Conservation (phyloP, 2,797 vertebrate genomes). For the Microctenopoma stevenorrisi region DNA sequence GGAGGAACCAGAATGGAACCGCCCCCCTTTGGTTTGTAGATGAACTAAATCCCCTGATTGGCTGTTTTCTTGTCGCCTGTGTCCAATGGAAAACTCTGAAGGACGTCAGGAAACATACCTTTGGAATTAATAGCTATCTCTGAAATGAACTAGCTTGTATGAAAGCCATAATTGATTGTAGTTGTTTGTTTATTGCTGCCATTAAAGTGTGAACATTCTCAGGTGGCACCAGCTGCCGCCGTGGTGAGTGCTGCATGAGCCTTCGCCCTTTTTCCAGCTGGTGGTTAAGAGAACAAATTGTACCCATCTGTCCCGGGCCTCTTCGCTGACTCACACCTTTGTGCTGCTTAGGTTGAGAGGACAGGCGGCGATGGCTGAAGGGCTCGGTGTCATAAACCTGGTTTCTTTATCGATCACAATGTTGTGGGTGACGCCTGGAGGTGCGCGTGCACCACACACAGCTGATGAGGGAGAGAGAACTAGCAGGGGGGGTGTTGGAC, state of each 20-base stretch:
- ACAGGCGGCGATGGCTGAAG: conserved; percentile 33
- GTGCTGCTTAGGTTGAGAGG: conserved; percentile 37
- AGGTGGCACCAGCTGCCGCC: conserved; percentile 11
- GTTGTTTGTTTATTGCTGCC: neutral
- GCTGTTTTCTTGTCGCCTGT: too few species aligned
- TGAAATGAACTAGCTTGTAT: too few species aligned
- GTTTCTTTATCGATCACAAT: neutral
- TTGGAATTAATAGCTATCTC: too few species aligned
- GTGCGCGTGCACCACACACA: neutral
- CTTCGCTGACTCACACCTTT: conserved; percentile 38
- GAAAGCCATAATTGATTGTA: too few species aligned
- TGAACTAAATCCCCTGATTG: too few species aligned
- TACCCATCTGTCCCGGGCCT: conserved; percentile 37
- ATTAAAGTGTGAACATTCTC: neutral
- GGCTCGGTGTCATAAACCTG: conserved; percentile 25
- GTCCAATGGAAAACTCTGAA: too few species aligned
- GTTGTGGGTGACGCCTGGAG: neutral
- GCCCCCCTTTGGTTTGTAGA: too few species aligned
- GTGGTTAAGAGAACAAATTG: conserved; percentile 21
- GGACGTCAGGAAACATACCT: too few species aligned
- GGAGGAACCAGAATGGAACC: too few species aligned
- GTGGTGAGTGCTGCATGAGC: neutral
- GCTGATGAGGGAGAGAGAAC: neutral
- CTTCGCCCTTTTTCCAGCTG: conserved; percentile 25
- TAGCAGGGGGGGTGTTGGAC: too few species aligned